Evolutionary conservation across 2,888 invertebrate genomes (phyloP), one percentile per base, ranked within the genome.

Genomic region (Parnassius orleans): DNA sequence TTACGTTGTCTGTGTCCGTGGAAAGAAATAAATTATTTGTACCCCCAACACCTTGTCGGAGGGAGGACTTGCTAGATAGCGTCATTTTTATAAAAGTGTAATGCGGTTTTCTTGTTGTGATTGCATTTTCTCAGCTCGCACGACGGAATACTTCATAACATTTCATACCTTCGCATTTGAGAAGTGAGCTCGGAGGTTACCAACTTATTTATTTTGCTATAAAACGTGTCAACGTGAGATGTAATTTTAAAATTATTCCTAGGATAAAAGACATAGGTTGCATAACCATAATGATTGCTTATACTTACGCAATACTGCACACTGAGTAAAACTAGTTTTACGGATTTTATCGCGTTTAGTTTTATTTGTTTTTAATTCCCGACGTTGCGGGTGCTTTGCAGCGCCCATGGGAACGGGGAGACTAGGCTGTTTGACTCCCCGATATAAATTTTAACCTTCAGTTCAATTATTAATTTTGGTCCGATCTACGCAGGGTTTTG

Each of bases 61-160:
- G 83, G 83, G 80, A 73, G 74, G 75, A 70, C 69, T 69, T 69
- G 72, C 74, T 78, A 69, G 87, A 90, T 87, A 84, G 87, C 87
- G 83, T 89, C 88, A 90, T 90, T 89, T 90, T 89, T 89, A 89
- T 90, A 83, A 90, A 89, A 90, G 81, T 84, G 82, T 89, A 90
- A 88, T 88, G 87, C 79, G 81, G 81, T 85, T 87, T 83, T 75
- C 81, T 82, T 83, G 85, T 83, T 83, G 80, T 86, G 86, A 89
- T 89, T 89, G 85, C 82, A 72, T 78, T 75, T 75, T 63, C 72
- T 71, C 68, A 65, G 71, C 68, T 69, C 57, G 67, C 63, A 61
- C 60, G 61, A 63, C 65, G 57, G 57, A 61, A 53, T 61, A 51
- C 61, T 60, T 60, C 59, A 53, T 60, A 53, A 55, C 55, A 41